Evolutionary conservation across 2,797 vertebrate genomes (phyloP).

Genomic region (Pseudomugil tenellus): DNA sequence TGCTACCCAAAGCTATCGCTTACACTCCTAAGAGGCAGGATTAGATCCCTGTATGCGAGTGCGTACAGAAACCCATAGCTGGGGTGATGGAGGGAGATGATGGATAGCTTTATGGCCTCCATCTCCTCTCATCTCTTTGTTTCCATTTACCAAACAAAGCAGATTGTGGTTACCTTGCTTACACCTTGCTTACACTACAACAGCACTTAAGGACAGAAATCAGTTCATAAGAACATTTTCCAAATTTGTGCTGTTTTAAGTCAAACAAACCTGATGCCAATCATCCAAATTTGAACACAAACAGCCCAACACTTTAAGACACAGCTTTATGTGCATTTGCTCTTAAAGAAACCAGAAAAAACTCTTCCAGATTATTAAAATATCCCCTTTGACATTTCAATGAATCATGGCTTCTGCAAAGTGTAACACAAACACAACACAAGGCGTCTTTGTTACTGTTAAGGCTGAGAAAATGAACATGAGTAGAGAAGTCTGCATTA

Average conservation of each 20-base stretch:
- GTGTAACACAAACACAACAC: constrained; percentile 35
- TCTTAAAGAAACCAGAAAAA: constrained; percentile 33
- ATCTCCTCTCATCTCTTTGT: constrained; percentile 75
- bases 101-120: constrained; percentile 76
- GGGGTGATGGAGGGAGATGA: constrained; percentile 63
- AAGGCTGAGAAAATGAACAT: constrained; percentile 15
- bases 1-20: constrained; percentile 79
- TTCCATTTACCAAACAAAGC: constrained; percentile 74
- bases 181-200: constrained; percentile 49
- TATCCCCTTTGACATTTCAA: constrained; percentile 33
- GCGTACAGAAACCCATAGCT: constrained; percentile 51
- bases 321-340: constrained; percentile 35
- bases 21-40: constrained; percentile 79
- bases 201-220: constrained; percentile 52
- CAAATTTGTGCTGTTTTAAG: constrained; percentile 40
- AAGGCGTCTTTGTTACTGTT: constrained; percentile 27
- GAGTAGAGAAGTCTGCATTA: neutral
- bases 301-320: constrained; percentile 27
- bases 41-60: constrained; percentile 68
- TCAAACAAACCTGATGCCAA: constrained; percentile 32
- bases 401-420: constrained; percentile 22
- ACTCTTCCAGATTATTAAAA: constrained; percentile 27
- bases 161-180: constrained; percentile 58
- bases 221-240: constrained; percentile 46
- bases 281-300: constrained; percentile 41